phyloP scores from a whole-genome alignment of 2,113 vertebrate genomes.

The Myotis lucifugus region DNA sequence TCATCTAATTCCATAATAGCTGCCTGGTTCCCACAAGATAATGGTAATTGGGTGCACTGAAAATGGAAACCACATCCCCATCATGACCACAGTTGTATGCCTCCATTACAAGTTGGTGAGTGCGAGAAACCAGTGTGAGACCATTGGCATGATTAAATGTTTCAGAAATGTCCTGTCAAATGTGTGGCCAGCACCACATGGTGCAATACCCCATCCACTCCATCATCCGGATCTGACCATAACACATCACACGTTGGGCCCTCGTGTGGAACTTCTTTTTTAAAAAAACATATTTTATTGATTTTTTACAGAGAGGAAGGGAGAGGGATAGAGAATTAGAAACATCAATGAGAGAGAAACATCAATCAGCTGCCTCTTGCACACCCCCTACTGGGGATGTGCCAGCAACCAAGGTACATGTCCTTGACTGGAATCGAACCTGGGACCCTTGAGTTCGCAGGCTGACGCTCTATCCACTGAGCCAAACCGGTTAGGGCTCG shows the following conservation, averaged over 20 bases:
- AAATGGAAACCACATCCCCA: background rate
- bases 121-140: constrained; percentile 97
- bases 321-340: too few relatives aligned
- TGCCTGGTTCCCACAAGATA: background rate
- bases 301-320: too few relatives aligned
- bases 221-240: constrained; percentile 97
- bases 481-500: constrained; percentile 80
- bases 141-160: constrained; percentile 99
- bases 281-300: too few relatives aligned
- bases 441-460: too few relatives aligned
- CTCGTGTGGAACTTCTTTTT: constrained; percentile 87
- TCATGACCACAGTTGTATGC: background rate
- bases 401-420: too few relatives aligned
- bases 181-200: constrained; percentile 96
- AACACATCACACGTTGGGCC: constrained; percentile 98
- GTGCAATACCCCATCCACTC: too few relatives aligned
- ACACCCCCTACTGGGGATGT: too few relatives aligned
- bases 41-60: background rate
- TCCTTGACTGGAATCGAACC: too few relatives aligned
- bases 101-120: constrained; percentile 96
- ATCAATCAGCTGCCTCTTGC: too few relatives aligned
- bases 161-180: constrained; percentile 98
- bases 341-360: too few relatives aligned
- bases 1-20: background rate
- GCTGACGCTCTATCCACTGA: too few relatives aligned